Conservation (phyloP, 1,140 invertebrate species). For the Caligus rogercresseyi region DNA sequence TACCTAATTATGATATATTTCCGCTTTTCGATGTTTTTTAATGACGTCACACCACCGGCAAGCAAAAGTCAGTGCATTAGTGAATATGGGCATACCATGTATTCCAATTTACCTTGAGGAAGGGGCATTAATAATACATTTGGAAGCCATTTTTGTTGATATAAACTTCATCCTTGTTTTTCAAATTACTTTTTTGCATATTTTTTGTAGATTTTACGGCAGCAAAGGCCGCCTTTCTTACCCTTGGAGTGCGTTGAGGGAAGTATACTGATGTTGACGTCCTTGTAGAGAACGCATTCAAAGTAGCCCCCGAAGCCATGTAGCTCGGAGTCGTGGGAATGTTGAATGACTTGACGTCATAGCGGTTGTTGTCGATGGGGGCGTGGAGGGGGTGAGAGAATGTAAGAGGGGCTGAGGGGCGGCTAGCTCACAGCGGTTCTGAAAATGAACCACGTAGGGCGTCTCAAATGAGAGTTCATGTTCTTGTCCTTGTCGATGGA, state of each 20-base stretch:
- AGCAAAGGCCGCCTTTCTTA: no score
- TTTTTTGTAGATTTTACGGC: no score
- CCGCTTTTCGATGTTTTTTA: no score
- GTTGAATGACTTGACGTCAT: constrained; percentile 46
- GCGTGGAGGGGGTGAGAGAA: constrained; percentile 57
- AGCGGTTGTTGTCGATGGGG: constrained; percentile 30
- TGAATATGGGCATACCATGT: no score
- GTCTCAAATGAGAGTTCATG: constrained; percentile 49
- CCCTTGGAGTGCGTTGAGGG: constrained; percentile 66
- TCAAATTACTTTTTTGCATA: no score
- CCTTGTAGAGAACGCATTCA: constrained; percentile 62
- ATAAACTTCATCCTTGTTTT: no score
- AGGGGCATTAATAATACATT: no score
- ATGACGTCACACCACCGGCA: no score
- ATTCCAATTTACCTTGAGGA: no score
- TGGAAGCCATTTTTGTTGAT: no score
- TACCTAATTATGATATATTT: no score
- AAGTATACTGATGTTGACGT: constrained; percentile 69
- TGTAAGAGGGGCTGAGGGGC: constrained; percentile 53
- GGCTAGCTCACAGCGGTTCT: constrained; percentile 69
- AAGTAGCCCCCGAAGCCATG: constrained; percentile 94
- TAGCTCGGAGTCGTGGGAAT: constrained; percentile 52
- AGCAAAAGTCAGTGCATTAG: no score
- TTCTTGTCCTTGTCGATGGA: constrained; percentile 41
- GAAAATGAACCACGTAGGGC: constrained; percentile 69